Percentiles rank a stretch among this genome's conserved stretches.
phyloP scores from a whole-genome alignment of 2,888 invertebrate species.

The Pheosia gnoma region DNA sequence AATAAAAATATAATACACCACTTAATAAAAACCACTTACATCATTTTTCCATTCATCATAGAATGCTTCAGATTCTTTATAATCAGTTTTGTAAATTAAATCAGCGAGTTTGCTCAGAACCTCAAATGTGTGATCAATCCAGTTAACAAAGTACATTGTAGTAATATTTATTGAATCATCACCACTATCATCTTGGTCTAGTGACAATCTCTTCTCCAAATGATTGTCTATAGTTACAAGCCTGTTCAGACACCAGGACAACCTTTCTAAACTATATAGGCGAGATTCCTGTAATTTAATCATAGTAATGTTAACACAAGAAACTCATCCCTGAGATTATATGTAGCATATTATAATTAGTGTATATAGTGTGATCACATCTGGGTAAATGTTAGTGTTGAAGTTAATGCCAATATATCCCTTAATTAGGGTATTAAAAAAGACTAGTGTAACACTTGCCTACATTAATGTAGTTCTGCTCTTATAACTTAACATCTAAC shows the following conservation, averaged over 20 bases:
- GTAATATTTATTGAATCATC: constrained; percentile 56
- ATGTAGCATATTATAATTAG: no score
- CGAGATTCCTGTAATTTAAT: constrained; percentile 64
- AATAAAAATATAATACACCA: no score
- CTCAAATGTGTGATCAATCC: constrained; percentile 79
- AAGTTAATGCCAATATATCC: no score
- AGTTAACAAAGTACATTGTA: constrained; percentile 77
- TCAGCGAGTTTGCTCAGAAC: constrained; percentile 62
- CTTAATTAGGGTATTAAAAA: no score
- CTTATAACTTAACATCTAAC: no score
- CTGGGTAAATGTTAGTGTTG: no score
- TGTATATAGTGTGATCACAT: no score
- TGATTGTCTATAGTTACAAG: constrained; percentile 44
- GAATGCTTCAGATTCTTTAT: constrained; percentile 49
- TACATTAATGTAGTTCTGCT: no score
- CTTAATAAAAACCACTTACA: constrained; percentile 42
- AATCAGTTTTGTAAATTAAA: constrained; percentile 61
- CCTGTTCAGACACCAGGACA: constrained; percentile 70
- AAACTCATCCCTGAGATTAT: no score
- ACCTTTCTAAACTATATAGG: constrained; percentile 63
- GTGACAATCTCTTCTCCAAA: constrained; percentile 35
- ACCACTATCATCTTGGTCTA: constrained; percentile 29
- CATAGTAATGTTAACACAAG: neutral
- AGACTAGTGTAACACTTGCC: no score
- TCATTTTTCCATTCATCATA: constrained; percentile 61